A percentile compares a stretch with the other conserved stretches of the same genome.
Evolutionary conservation across 2,797 vertebrate species (phyloP).

Genomic region (Onychomys leucogaster): DNA sequence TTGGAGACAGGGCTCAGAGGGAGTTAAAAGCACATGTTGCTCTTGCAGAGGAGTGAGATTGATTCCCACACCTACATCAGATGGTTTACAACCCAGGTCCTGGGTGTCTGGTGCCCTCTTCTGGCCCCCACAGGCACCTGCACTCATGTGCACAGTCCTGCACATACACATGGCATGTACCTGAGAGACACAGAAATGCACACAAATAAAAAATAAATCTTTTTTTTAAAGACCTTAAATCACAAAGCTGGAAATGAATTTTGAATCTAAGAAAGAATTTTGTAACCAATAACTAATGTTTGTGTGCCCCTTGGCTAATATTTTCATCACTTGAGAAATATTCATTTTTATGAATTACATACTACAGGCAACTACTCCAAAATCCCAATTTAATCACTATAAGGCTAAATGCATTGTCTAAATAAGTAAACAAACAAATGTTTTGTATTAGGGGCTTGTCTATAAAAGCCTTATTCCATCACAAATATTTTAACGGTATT

Average conservation of each 20-base stretch:
- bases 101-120: neutral
- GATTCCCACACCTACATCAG: neutral
- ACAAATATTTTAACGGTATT: conserved; percentile 80
- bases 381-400: conserved; percentile 76
- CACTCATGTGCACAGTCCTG: neutral
- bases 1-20: neutral
- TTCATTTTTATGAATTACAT: conserved; percentile 12
- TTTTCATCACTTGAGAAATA: neutral
- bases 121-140: neutral
- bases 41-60: neutral
- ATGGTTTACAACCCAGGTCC: neutral
- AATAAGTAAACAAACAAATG: conserved; percentile 69
- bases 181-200: neutral
- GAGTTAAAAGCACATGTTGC: neutral
- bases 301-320: neutral
- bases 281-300: conserved; percentile 6
- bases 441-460: conserved; percentile 76
- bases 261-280: neutral
- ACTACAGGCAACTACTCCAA: neutral
- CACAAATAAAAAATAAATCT: neutral
- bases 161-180: neutral
- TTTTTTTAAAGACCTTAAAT: neutral
- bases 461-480: conserved; percentile 83
- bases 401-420: conserved; percentile 51
- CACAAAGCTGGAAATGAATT: neutral